These are phyloP conservation scores for Olivierus martensii DNA, from an alignment of 1,140 invertebrate genomes.

Conservation along the genomic window DNA sequence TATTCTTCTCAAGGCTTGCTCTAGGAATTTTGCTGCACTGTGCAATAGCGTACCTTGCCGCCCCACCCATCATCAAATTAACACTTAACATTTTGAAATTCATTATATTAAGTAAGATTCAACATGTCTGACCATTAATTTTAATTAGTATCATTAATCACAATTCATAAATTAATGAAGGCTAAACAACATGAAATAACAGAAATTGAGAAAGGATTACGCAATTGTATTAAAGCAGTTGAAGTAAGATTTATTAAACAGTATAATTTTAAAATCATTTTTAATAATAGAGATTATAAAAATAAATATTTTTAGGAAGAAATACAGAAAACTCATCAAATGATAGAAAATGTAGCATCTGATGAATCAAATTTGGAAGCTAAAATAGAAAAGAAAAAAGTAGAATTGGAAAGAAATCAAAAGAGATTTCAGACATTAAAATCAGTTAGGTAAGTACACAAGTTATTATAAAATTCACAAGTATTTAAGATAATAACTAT, in stretches of 20 bases:
- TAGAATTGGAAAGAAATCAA: slow-evolving; percentile 80
- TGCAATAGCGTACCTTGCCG: too few relatives aligned
- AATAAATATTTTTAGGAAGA: slow-evolving; percentile 43
- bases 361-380: slow-evolving; percentile 72
- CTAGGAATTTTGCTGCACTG: too few relatives aligned
- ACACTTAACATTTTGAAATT: too few relatives aligned
- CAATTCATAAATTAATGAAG: too few relatives aligned
- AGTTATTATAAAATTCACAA: too few relatives aligned
- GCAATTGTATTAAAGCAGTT: slow-evolving; percentile 49
- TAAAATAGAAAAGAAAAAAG: slow-evolving; percentile 80
- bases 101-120: too few relatives aligned
- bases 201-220: slow-evolving; percentile 59
- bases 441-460: slow-evolving; percentile 67
- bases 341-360: slow-evolving; percentile 68
- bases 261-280: neutral
- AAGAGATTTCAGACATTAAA: slow-evolving; percentile 83
- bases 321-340: slow-evolving; percentile 51
- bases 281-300: too few relatives aligned
- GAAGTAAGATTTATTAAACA: slow-evolving; percentile 29
- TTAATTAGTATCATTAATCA: too few relatives aligned
- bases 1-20: too few relatives aligned
- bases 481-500: too few relatives aligned
- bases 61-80: too few relatives aligned
- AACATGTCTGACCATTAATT: too few relatives aligned
- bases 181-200: slow-evolving; percentile 66